Conservation (phyloP, 2,113 vertebrate species). For the Hirundichthys speculiger region DNA sequence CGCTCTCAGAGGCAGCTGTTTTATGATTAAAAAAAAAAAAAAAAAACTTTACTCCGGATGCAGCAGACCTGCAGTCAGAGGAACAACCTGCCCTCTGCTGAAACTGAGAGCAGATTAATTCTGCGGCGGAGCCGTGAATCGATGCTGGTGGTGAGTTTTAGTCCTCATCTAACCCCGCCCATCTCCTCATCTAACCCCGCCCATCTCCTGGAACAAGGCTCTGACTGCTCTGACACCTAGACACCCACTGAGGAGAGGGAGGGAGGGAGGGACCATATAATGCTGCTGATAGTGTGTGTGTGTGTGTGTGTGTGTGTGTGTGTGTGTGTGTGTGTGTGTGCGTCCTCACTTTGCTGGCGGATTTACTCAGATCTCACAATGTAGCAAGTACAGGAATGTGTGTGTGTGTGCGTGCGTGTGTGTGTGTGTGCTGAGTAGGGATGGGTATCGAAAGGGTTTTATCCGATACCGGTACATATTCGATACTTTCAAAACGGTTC, state of each 20-base stretch:
- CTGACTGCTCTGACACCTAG: constrained; percentile 25
- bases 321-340: no score
- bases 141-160: constrained; percentile 5
- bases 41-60: background rate
- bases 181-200: constrained; percentile 24
- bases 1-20: background rate
- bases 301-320: no score
- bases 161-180: background rate
- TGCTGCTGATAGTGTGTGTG: constrained; percentile 36
- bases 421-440: no score
- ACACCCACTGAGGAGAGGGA: constrained; percentile 26
- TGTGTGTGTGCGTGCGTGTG: no score
- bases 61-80: background rate
- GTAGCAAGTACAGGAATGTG: no score
- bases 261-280: constrained; percentile 37
- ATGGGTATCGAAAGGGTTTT: no score
- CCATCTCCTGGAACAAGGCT: no score
- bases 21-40: background rate
- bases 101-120: background rate
- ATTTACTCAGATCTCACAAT: no score
- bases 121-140: background rate
- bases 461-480: no score
- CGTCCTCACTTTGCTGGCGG: no score
- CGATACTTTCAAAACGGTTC: no score
- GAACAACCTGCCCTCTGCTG: background rate